These are phyloP conservation scores for Drosophila melanosoma DNA, from an alignment of 2,888 invertebrate genomes.

Conservation along the genomic window DNA sequence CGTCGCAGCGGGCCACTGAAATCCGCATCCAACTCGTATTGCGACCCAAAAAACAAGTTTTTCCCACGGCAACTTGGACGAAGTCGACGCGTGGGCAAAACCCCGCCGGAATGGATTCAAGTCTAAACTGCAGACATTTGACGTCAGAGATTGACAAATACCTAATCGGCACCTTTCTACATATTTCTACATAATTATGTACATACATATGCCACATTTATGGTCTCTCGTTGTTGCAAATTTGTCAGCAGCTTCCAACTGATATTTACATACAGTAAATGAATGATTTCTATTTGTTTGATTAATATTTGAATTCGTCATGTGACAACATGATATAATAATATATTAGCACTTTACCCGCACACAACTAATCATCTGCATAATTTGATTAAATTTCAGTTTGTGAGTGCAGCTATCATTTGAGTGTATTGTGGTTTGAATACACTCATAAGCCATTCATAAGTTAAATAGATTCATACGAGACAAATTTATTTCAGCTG, in stretches of 20 bases:
- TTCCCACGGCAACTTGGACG: slow-evolving; percentile 53
- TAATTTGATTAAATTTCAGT: slow-evolving; percentile 14
- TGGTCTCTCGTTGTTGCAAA: slow-evolving; percentile 39
- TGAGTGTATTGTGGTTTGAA: not conserved
- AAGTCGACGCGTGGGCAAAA: slow-evolving; percentile 65
- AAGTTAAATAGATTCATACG: not conserved
- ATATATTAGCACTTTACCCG: slow-evolving; percentile 30
- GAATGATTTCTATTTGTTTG: slow-evolving; percentile 40
- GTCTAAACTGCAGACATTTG: slow-evolving; percentile 33
- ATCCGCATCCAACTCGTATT: slow-evolving; percentile 62
- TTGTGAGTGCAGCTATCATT: not conserved
- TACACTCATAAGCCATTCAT: slow-evolving; percentile 1
- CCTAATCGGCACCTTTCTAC: slow-evolving; percentile 12
- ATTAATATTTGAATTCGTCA: slow-evolving; percentile 40
- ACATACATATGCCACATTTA: not conserved
- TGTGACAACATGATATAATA: slow-evolving; percentile 34
- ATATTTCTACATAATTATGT: not conserved
- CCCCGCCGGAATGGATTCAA: slow-evolving; percentile 34
- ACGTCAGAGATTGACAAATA: slow-evolving; percentile 45
- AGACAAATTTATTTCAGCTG: not conserved
- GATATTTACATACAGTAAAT: slow-evolving; percentile 6
- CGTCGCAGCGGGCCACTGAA: slow-evolving; percentile 66
- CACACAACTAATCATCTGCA: slow-evolving; percentile 12
- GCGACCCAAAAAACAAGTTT: slow-evolving; percentile 66
- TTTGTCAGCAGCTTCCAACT: slow-evolving; percentile 34